Conservation (phyloP, 2,888 invertebrate genomes). For the Acanthoscelides obtectus region DNA sequence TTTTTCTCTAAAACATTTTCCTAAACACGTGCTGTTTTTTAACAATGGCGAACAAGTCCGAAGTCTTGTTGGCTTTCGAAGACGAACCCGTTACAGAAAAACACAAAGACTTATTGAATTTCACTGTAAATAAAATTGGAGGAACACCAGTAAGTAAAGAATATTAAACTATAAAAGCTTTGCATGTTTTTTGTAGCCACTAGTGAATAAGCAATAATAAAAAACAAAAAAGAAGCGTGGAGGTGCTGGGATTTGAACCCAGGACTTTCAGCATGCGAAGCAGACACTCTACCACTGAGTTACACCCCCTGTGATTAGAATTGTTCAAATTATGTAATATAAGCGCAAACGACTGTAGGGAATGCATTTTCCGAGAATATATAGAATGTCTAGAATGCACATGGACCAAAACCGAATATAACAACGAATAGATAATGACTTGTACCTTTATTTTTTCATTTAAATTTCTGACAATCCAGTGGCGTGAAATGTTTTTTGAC, state of each 20-base stretch:
- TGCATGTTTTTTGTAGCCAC: too few species aligned
- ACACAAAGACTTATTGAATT: conserved; percentile 60
- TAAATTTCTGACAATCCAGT: too few species aligned
- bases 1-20: neutral
- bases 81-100: conserved; percentile 73
- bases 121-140: conserved; percentile 77
- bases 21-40: neutral
- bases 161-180: too few species aligned
- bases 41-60: conserved; percentile 49
- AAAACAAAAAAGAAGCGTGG: conserved; percentile 26
- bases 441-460: too few species aligned
- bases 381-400: too few species aligned
- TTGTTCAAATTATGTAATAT: neutral
- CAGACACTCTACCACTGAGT: conserved; percentile 51
- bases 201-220: neutral
- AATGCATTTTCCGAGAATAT: too few species aligned
- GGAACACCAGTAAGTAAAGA: conserved; percentile 63
- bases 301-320: conserved; percentile 30
- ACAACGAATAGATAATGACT: too few species aligned
- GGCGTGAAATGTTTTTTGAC: neutral
- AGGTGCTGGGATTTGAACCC: conserved; percentile 42
- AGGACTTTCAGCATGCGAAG: conserved; percentile 51
- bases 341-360: too few species aligned
- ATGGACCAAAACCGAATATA: too few species aligned
- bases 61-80: conserved; percentile 72